These are phyloP conservation scores for Drosophila prolongata DNA, from an alignment of 2,888 invertebrate species.

Conservation along the genomic window DNA sequence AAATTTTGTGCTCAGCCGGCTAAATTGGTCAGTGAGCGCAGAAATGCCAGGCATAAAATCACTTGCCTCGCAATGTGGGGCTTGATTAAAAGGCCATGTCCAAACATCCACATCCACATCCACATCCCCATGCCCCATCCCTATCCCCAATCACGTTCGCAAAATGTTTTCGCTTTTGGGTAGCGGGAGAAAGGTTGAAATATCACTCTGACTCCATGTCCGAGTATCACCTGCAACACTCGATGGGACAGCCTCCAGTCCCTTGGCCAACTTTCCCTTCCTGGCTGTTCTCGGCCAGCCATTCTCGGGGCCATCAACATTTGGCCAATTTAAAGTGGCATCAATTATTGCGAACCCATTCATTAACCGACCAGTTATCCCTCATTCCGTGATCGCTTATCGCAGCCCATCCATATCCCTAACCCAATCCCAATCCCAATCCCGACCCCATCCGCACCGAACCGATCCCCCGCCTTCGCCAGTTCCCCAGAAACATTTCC, in stretches of 20 bases:
- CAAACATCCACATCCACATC: constrained; percentile 29
- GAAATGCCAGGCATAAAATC: constrained; percentile 72
- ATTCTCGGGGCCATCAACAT: constrained; percentile 36
- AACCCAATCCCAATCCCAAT: constrained; percentile 41
- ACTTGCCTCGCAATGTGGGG: constrained; percentile 68
- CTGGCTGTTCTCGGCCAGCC: constrained; percentile 11
- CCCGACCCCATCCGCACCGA: not conserved
- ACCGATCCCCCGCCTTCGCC: constrained; percentile 27
- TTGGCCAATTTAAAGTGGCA: constrained; percentile 75
- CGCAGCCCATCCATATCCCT: constrained; percentile 58
- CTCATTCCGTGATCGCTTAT: constrained; percentile 76
- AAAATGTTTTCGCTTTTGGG: constrained; percentile 47
- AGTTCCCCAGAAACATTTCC: constrained; percentile 14
- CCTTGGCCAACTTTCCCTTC: constrained; percentile 69
- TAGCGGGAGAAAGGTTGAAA: constrained; percentile 73
- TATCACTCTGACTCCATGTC: constrained; percentile 61
- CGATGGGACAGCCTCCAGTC: constrained; percentile 14
- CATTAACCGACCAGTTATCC: constrained; percentile 77
- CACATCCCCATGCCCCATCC: not conserved
- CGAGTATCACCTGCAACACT: constrained; percentile 60
- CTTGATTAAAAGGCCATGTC: constrained; percentile 73
- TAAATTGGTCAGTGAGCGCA: constrained; percentile 81
- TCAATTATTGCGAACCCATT: constrained; percentile 76
- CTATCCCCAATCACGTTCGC: constrained; percentile 30
- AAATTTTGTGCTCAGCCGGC: constrained; percentile 80